These are phyloP conservation scores for Pterocles orientalis DNA, from an alignment of 2,113 vertebrate species.

Conservation along the genomic window DNA sequence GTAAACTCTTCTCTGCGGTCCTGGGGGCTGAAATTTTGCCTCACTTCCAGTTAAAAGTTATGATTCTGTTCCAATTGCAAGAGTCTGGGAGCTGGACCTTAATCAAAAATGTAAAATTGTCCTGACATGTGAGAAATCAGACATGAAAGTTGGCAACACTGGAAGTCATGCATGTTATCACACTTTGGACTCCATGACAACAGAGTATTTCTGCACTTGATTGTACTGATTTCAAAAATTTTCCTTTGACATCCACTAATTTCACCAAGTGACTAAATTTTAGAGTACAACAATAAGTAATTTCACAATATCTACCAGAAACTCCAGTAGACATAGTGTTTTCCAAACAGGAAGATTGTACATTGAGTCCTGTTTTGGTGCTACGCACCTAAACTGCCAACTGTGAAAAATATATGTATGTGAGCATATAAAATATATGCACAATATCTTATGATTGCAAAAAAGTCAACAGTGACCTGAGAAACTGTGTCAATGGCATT, in stretches of 20 bases:
- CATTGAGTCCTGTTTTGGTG: background rate
- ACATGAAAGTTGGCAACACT: background rate
- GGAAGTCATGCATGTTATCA: background rate
- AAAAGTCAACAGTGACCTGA: background rate
- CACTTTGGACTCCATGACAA: conserved; percentile 21
- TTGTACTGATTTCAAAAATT: background rate
- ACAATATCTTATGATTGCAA: background rate
- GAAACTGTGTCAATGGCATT: background rate
- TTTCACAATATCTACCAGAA: background rate
- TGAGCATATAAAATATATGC: background rate
- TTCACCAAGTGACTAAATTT: background rate
- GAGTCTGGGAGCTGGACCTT: background rate
- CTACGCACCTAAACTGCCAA: background rate
- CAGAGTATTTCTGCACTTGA: background rate
- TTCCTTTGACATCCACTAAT: background rate
- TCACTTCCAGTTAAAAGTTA: background rate
- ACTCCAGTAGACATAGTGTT: background rate
- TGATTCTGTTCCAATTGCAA: background rate
- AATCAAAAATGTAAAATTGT: background rate
- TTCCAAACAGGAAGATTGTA: background rate
- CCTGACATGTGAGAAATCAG: background rate
- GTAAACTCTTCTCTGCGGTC: background rate
- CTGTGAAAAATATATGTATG: background rate
- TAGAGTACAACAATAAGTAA: background rate
- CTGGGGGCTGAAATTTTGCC: background rate